Evolutionary conservation across 2,797 vertebrate genomes (phyloP), one percentile per base, ranked within the genome.

Genomic region (Urocyon cinereoargenteus): DNA sequence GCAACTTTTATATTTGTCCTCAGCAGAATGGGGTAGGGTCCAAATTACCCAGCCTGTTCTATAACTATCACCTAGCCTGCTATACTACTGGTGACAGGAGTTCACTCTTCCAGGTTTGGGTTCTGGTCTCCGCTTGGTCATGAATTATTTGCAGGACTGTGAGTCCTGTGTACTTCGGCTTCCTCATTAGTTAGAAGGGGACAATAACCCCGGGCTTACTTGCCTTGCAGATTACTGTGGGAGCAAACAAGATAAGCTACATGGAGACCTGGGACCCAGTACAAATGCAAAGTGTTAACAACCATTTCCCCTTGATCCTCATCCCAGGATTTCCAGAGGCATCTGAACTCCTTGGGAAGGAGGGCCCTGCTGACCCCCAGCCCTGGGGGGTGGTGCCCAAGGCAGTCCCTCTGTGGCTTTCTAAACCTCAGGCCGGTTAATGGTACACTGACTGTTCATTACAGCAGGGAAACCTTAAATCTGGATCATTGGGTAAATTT

Each of bases 1-100:
- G 4, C 5, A 34, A 62, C 8, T 57, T 85, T 79, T 77, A 40
- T 22, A 1, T 10, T 28, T 68, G 34, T 51, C 49, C 70, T 40
- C 49, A 21, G 53, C 2, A 15, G 72, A 45, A 2, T 11, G 53
- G 75, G 13, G 6, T 14, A 26, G 19, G 24, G 18, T 81, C 31
- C 61, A 28, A 62, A 36, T 2, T 21, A 40, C 28, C 51, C 12
- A 4, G 36, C 82, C 51, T 3, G 19, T 34, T 45, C 40, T 45
- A 8, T 45, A 45, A 45, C 40, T 45, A n/a, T 1, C 14, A 34
- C 28, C 51, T 14, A 3, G 40, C 86, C 62, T 3, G 19, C 40
- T 45, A 45, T 36, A 0, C 24, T 4, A 3, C 3, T 7, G 18
- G 77, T 9, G 10, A 21, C 1, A 3, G 19, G 53, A 1, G 4